Evolutionary conservation across 2,113 vertebrate species (phyloP).

Genomic region (Sorex fumeus): DNA sequence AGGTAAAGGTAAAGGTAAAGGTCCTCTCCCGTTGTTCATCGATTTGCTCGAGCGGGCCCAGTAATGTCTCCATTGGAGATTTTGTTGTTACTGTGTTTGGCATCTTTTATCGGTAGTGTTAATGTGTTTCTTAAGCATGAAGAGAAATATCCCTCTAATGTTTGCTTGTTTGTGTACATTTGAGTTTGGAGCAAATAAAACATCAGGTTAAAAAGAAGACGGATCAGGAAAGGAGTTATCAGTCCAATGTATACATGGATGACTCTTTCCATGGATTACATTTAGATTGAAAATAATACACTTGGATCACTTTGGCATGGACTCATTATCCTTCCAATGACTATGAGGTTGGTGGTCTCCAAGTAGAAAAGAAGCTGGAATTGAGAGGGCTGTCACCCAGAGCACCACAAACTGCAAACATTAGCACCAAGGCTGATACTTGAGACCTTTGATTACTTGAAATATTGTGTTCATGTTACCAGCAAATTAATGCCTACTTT

Average conservation of each 20-base stretch:
- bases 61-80: too few species aligned
- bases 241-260: background rate
- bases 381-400: too few species aligned
- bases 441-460: background rate
- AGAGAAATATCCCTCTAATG: background rate
- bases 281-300: background rate
- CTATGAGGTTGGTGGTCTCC: background rate
- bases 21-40: too few species aligned
- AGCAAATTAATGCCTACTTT: background rate
- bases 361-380: background rate
- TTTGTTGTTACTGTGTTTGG: too few species aligned
- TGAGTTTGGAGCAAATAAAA: background rate
- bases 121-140: background rate
- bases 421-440: background rate
- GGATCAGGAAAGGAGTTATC: background rate
- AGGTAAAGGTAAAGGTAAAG: too few species aligned
- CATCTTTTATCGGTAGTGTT: too few species aligned
- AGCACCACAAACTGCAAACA: background rate
- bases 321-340: background rate
- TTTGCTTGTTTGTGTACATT: background rate
- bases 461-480: background rate
- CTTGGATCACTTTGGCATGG: background rate
- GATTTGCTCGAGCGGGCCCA: too few species aligned
- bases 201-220: background rate
- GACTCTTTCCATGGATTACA: background rate